These are phyloP conservation scores for Amblyopsis hoosieri DNA, from an alignment of 2,797 vertebrate species.

Conservation along the genomic window DNA sequence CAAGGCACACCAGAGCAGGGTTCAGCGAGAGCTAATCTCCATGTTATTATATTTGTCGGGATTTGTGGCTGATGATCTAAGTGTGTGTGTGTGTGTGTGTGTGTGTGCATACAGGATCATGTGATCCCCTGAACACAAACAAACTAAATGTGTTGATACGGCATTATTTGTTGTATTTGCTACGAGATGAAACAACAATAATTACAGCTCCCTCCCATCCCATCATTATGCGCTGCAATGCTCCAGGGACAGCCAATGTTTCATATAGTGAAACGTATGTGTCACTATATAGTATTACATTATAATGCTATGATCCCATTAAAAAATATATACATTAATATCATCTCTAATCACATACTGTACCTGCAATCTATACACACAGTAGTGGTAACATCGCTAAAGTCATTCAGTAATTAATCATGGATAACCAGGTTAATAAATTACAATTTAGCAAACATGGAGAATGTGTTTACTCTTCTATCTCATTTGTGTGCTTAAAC, in stretches of 20 bases:
- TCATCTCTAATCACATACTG: no score
- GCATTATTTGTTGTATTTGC: constrained; percentile 66
- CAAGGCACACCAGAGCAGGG: constrained; percentile 48
- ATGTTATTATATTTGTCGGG: constrained; percentile 79
- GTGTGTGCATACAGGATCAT: constrained; percentile 28
- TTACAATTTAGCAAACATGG: no score
- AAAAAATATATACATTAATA: no score
- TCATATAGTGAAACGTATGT: constrained; percentile 40
- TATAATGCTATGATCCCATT: no score
- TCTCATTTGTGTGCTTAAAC: no score
- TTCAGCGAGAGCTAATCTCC: constrained; percentile 66
- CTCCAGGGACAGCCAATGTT: constrained; percentile 44
- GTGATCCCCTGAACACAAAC: constrained; percentile 64
- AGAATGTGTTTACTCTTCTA: no score
- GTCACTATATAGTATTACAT: neutral
- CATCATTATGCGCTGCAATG: constrained; percentile 63
- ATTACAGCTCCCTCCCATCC: constrained; percentile 75
- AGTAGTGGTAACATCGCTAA: neutral
- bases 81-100: constrained; percentile 52
- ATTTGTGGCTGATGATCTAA: constrained; percentile 79
- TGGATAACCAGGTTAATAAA: no score
- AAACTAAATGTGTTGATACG: constrained; percentile 53
- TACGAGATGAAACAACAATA: constrained; percentile 66
- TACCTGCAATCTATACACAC: no score
- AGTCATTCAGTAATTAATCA: no score